phyloP scores from a whole-genome alignment of 2,797 vertebrate species.

The Cynodonichthys magdalenae region DNA sequence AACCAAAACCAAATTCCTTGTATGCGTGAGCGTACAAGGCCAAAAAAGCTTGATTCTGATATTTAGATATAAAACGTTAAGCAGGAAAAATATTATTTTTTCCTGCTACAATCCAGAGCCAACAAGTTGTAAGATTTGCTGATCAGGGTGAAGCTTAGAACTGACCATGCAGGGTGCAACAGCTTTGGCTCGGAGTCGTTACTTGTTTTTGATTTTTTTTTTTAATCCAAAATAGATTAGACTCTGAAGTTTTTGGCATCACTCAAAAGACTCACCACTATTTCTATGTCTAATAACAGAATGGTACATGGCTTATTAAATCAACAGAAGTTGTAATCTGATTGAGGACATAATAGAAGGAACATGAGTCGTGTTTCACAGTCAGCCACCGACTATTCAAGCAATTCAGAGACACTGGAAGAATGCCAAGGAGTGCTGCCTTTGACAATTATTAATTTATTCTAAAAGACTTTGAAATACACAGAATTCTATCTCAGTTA shows the following conservation, averaged over 20 bases:
- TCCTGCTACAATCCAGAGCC: slow-evolving; percentile 1
- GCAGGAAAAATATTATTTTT: not conserved
- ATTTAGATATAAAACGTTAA: not conserved
- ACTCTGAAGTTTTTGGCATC: not conserved
- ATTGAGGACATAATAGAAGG: slow-evolving; percentile 18
- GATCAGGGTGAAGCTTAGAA: not conserved
- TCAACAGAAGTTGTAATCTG: slow-evolving; percentile 6
- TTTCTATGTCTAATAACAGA: slow-evolving; percentile 18
- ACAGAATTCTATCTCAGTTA: slow-evolving; percentile 31
- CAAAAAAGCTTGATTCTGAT: too few species aligned
- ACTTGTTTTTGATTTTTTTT: not conserved
- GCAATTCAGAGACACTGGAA: not conserved
- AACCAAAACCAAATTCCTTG: too few species aligned
- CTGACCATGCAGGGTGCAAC: not conserved
- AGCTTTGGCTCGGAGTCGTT: not conserved
- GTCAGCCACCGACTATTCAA: not conserved
- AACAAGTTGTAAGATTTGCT: not conserved
- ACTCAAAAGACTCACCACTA: not conserved
- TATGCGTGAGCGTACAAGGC: too few species aligned
- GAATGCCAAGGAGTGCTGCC: slow-evolving; percentile 6
- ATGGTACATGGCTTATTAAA: slow-evolving; percentile 18
- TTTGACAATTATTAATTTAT: slow-evolving; percentile 36
- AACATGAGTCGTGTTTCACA: not conserved
- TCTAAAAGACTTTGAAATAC: slow-evolving; percentile 15
- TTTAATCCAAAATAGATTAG: not conserved